Base-by-base conservation (phyloP, 1,140 invertebrate genomes). In the Orius insidiosus region DNA sequence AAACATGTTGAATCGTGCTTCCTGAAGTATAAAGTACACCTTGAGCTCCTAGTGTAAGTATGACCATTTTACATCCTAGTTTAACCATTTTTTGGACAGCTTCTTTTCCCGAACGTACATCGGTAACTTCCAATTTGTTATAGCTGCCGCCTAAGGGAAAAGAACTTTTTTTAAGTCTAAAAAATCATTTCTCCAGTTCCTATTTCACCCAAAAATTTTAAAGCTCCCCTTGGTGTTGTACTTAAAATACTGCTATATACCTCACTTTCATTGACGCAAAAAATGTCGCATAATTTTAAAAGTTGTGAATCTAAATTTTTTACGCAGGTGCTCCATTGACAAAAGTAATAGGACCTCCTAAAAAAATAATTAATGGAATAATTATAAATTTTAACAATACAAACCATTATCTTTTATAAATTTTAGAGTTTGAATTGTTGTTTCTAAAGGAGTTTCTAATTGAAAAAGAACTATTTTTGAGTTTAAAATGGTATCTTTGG, bases 221-320 rank as follows among this genome's bases (percentile, higher is more conserved):
- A n/a, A n/a, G n/a, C n/a, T n/a, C n/a, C n/a, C n/a, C n/a, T n/a
- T n/a, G n/a, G n/a, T n/a, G n/a, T n/a, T n/a, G 24, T 24, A 24
- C 24, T 24, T 24, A 24, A 3, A 24, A 40, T 40, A 13, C 4
- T 10, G 9, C 2, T 10, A 18, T 61, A 58, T 60, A 82, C 81
- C 68, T 96, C 92, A 32, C 71, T 71, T 68, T 95, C 88, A 67
- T 96, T 96, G 0, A 93, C 75, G 68, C 89, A 94, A 54, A 95
- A 75, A 56, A 94, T 82, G 53, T 81, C 77, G 51, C 77, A 75
- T 30, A 77, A 56, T 53, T 66, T 58, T 54, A 79, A 68, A 55
- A 88, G 63, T 49, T 77, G 71, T 16, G 62, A 50, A 45, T 80
- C 64, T 18, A 80, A 69, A 47, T 76, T 60, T 16, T 59, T 47